These are phyloP conservation scores for Xylota sylvarum DNA, from an alignment of 2,888 invertebrate genomes.

Conservation along the genomic window DNA sequence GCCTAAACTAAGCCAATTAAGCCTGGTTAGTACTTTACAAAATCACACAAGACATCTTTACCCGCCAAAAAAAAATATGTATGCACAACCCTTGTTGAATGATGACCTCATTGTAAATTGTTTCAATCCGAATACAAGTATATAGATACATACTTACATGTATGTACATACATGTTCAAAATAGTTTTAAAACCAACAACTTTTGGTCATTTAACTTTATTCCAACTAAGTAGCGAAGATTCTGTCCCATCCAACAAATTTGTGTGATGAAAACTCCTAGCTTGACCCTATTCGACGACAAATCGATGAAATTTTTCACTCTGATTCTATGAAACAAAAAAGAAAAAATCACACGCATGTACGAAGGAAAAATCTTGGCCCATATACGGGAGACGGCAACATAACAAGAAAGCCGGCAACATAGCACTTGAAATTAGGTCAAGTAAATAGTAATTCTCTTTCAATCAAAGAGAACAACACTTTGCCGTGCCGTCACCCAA, in stretches of 20 bases:
- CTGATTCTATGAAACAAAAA: conserved; percentile 20
- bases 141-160: too few species aligned
- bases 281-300: conserved; percentile 50
- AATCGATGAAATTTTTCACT: conserved; percentile 69
- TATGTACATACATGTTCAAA: too few species aligned
- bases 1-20: too few species aligned
- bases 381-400: conserved; percentile 44
- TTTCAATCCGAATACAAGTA: neutral
- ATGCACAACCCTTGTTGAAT: too few species aligned
- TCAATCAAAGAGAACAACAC: conserved; percentile 42
- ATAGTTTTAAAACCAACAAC: too few species aligned
- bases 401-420: conserved; percentile 59
- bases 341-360: conserved; percentile 35
- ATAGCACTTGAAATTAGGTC: conserved; percentile 66
- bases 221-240: neutral
- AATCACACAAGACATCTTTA: too few species aligned
- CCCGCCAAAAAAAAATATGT: too few species aligned
- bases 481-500: conserved; percentile 43
- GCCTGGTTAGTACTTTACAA: too few species aligned
- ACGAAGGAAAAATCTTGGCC: conserved; percentile 57
- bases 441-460: conserved; percentile 74
- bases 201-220: neutral
- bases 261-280: conserved; percentile 9
- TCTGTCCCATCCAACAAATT: neutral
- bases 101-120: conserved; percentile 17